Conservation (phyloP, 1,140 invertebrate species). For the Trichonephila clavipes region DNA sequence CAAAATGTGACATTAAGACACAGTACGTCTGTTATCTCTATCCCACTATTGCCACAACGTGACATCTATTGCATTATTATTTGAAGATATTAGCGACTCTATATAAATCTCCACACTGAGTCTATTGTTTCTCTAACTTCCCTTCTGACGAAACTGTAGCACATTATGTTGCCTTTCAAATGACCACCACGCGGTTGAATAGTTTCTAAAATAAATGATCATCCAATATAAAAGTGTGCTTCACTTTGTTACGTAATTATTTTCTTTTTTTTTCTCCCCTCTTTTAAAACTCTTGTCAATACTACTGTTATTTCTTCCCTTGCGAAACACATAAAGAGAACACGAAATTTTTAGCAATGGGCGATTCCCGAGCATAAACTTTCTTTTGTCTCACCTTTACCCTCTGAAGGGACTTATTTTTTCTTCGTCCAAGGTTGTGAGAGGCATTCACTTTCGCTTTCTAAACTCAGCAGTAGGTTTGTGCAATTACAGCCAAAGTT, state of each 20-base stretch:
- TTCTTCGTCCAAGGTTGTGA: constrained; percentile 5
- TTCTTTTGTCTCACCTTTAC: constrained; percentile 59
- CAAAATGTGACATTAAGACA: no score
- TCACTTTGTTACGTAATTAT: not conserved
- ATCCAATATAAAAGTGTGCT: not conserved
- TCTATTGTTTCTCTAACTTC: not conserved
- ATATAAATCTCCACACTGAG: not conserved
- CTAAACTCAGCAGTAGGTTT: constrained; percentile 55
- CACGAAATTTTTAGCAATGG: constrained; percentile 4
- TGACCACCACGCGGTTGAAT: not conserved
- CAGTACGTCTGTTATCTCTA: not conserved
- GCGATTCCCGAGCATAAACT: constrained; percentile 2
- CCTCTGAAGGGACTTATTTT: not conserved
- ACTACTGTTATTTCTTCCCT: not conserved
- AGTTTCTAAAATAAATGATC: not conserved
- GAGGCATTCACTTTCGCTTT: constrained; percentile 43
- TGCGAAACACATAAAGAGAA: constrained; percentile 6
- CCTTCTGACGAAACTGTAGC: not conserved
- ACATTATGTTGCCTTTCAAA: not conserved
- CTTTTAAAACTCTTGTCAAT: not conserved
- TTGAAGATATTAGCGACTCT: not conserved
- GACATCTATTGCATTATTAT: not conserved
- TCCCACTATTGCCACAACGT: not conserved
- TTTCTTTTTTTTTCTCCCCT: not conserved
- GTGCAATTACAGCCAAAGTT: constrained; percentile 7